Evolutionary conservation across 1,140 invertebrate species (phyloP).

Genomic region (Galleria mellonella): DNA sequence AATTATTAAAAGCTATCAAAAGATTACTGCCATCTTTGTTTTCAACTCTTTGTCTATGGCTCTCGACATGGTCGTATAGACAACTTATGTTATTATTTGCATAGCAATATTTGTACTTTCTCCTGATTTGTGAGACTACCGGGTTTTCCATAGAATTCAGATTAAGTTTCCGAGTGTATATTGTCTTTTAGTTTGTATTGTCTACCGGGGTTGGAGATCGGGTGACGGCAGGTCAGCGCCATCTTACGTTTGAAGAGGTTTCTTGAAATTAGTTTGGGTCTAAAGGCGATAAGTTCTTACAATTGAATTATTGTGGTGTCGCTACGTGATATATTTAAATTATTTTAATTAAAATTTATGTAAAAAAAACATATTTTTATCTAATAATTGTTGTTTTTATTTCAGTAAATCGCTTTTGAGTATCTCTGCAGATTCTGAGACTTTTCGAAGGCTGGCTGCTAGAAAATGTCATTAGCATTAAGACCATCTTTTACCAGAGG

Average conservation of each 20-base stretch:
- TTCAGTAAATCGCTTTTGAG: too few relatives aligned
- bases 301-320: too few relatives aligned
- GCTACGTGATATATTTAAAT: too few relatives aligned
- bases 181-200: constrained; percentile 36
- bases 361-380: too few relatives aligned
- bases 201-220: constrained; percentile 29
- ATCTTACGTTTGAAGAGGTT: constrained; percentile 35
- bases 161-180: constrained; percentile 34
- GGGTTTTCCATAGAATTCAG: constrained; percentile 32
- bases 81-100: constrained; percentile 22
- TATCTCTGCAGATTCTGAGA: too few relatives aligned
- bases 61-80: constrained; percentile 2
- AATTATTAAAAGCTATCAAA: constrained; percentile 22
- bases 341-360: too few relatives aligned
- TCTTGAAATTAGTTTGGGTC: constrained; percentile 40
- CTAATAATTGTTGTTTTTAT: too few relatives aligned
- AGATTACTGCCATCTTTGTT: constrained; percentile 27
- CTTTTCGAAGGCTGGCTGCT: too few relatives aligned
- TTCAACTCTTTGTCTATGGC: constrained; percentile 9
- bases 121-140: constrained; percentile 26
- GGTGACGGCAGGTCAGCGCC: constrained; percentile 23
- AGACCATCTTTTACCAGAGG: too few relatives aligned
- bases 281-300: too few relatives aligned
- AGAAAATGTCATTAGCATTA: too few relatives aligned
- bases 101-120: constrained; percentile 33